Evolutionary conservation across 92 coral and sea anemone genomes (phyloP), one percentile per base, ranked within the genome.

Genomic region (Siderastrea radians): DNA sequence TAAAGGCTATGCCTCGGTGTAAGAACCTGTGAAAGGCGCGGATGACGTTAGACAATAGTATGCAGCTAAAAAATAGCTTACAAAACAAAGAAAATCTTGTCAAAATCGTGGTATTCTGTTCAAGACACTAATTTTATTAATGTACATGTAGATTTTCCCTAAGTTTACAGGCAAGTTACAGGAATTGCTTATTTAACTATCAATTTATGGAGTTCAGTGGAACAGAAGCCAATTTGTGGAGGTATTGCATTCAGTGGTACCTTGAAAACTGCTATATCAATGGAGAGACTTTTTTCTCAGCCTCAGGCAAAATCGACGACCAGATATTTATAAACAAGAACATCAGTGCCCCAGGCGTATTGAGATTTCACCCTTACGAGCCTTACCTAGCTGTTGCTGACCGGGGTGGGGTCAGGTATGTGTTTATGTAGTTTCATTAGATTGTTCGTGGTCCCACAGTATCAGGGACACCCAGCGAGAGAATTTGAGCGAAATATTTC

Each of bases 301-400:
- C 91, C 68, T 77, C 94, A 62, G 87, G 95, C 59, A 96, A 94
- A 84, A 85, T 97, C n/a, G 98, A 95, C 79, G 99, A 97, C 94
- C 99, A 97, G 80, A 97, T 97, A 38, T 97, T 97, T 67, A 92
- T 97, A 90, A 95, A 95, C 89, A 95, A 92, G 88, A 97, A 95
- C 58, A 86, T 81, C 62, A 90, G 95, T 73, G 93, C 97, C 52
- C 99, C 99, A 7, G 78, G 90, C 44, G 94, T 95, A 58, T 81
- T 94, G 65, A 91, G 98, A 79, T 97, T 97, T 75, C 98, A 97
- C 70, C 99, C 99, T 7, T 97, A 97, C 68, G 98, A 97, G 71
- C 98, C 99, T 59, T 94, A 95, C 90, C 93, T 97, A 15, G 98
- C 98, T 7, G 99, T 97, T 65, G 98, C 99, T 72, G 99, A 97